Evolutionary conservation across 2,888 invertebrate species (phyloP).

Genomic region (Drosophila mayaguana): DNA sequence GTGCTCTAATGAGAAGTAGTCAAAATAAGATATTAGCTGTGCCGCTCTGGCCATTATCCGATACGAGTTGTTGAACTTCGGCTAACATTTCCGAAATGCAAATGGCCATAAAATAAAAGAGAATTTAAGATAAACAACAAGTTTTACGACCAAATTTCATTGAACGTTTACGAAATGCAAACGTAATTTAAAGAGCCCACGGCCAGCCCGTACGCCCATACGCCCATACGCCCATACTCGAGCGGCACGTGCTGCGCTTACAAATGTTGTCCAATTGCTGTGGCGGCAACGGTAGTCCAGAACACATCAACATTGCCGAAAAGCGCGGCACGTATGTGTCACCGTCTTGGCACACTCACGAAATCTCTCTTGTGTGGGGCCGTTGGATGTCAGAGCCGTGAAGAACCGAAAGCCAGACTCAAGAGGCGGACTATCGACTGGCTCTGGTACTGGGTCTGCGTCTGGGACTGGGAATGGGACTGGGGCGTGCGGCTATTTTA

Average conservation of each 20-base stretch:
- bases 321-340: slow-evolving; percentile 63
- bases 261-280: slow-evolving; percentile 58
- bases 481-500: slow-evolving; percentile 67
- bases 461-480: not conserved
- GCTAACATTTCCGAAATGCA: slow-evolving; percentile 59
- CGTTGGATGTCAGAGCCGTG: slow-evolving; percentile 32
- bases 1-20: not conserved
- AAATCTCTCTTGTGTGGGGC: slow-evolving; percentile 52
- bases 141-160: slow-evolving; percentile 73
- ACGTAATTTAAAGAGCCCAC: slow-evolving; percentile 35
- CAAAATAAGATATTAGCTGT: too few species aligned
- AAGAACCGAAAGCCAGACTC: slow-evolving; percentile 15
- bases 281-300: slow-evolving; percentile 69
- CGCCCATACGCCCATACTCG: slow-evolving; percentile 28
- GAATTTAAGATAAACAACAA: slow-evolving; percentile 68
- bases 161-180: slow-evolving; percentile 68
- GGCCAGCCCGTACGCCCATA: slow-evolving; percentile 29
- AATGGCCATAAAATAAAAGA: slow-evolving; percentile 39
- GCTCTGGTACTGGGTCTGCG: not conserved
- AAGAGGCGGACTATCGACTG: slow-evolving; percentile 22
- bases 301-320: slow-evolving; percentile 51
- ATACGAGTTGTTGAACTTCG: slow-evolving; percentile 60
- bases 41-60: not conserved
- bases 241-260: slow-evolving; percentile 63
- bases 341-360: slow-evolving; percentile 64